A percentile compares a stretch with the other conserved stretches of the same genome.
Conservation (phyloP, 2,113 vertebrate genomes). For the Trichomycterus rosablanca region DNA sequence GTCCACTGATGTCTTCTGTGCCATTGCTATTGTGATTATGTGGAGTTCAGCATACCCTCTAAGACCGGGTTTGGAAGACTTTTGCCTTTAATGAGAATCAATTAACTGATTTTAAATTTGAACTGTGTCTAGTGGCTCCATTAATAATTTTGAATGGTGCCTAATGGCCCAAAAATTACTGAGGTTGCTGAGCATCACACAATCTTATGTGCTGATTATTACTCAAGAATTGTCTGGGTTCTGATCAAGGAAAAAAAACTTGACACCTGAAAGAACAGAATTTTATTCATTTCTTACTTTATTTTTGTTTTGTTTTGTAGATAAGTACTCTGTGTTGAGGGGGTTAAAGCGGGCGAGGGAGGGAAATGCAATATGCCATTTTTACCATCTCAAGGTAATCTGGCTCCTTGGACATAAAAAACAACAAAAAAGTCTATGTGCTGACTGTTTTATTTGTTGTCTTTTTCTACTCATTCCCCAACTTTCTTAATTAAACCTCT, state of each 20-base stretch:
- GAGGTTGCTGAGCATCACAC: conserved; percentile 31
- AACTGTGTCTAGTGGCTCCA: no score
- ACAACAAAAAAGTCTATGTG: conserved; percentile 63
- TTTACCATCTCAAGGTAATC: conserved; percentile 74
- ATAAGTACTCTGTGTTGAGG: conserved; percentile 80
- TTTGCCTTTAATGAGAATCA: not conserved
- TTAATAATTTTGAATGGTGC: not conserved
- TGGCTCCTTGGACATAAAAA: conserved; percentile 61
- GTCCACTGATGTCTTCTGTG: conserved; percentile 36
- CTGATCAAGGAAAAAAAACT: conserved; percentile 42
- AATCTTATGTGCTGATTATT: conserved; percentile 37
- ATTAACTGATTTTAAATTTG: not conserved
- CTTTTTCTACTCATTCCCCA: conserved; percentile 69
- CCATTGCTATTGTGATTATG: conserved; percentile 40
- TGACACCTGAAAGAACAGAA: conserved; percentile 59
- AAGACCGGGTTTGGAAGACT: not conserved
- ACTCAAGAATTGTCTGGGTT: conserved; percentile 46
- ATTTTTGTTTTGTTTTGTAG: conserved; percentile 67
- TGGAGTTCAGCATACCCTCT: conserved; percentile 33
- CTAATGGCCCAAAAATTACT: not conserved
- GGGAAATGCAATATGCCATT: conserved; percentile 74
- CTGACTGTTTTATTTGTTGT: conserved; percentile 72
- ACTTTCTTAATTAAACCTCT: conserved; percentile 56
- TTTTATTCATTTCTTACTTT: conserved; percentile 30
- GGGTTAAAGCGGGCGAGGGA: conserved; percentile 70